Base-by-base conservation (phyloP, 2,888 invertebrate species). In the Cerastis leucographa region DNA sequence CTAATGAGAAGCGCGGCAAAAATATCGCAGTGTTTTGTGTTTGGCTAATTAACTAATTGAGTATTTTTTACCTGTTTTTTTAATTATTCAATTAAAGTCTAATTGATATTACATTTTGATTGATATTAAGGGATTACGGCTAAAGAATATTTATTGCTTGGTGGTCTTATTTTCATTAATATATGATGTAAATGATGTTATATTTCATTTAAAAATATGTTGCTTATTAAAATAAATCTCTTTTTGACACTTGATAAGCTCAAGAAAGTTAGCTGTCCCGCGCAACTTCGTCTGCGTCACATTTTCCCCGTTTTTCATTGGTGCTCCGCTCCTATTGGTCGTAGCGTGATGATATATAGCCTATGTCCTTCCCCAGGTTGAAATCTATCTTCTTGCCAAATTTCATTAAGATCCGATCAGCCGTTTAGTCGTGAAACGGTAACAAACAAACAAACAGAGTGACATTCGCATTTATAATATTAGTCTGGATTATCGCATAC, bases 1-100 rank as follows among this genome's bases (percentile, higher is more conserved):
- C 71, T 85, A 81, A 87, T 86, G 81, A 80, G 81, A 79, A 83
- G 51, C 76, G 80, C 82, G 79, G 80, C 74, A 84, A 89, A 89
- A 87, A 81, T 78, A 77, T 61, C 40, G 49, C 56, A 67, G 68
- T 73, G 77, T 85, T 86, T 86, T 72, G 71, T 69, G 71, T 68
- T 71, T 73, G 71, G 17, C 71, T 84, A 81, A 79, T 84, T 86
- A 87, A 83, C 86, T 83, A 81, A 80, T 82, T 72, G 71, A 77
- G 61, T 73, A 68, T 77, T 78, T 74, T 79, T 62, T 40, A 74
- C 40, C 68, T 44, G 56, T 54, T 80, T 77, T 74, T 78, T 79
- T 67, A 81, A 85, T 81, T 66, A 76, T 40, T 61, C 69, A 65
- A 72, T 84, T 70, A 78, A 25, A 42, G 44, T 49, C 35, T 76